Evolutionary conservation across 2,888 invertebrate genomes (phyloP), one percentile per base, ranked within the genome.

Genomic region (Lasioglossum malachurum): DNA sequence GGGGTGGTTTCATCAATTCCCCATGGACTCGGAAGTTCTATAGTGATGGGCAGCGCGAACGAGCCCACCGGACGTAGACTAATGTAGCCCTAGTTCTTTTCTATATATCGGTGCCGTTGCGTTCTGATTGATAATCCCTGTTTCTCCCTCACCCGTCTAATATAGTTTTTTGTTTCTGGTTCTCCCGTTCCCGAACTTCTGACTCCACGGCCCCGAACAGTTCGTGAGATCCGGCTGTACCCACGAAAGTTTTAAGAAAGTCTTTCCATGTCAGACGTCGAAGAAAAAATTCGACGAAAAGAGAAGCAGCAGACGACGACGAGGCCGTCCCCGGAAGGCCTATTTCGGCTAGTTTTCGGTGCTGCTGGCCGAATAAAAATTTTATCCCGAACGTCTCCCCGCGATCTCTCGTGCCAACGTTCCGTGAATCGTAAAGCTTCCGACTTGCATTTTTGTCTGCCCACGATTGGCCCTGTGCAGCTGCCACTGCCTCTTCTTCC

Each of bases 1-100:
- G 41, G 67, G 77, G 73, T 53, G 72, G 49, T 84, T 72, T n/a
- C 79, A 57, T 49, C 60, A 71, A 49, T 78, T 81, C 88, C 89
- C 78, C 14, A 44, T 84, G 87, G 89, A 86, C 82, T 75, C 75
- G 64, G 53, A 80, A 91, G 88, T 91, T 88, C 78, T 83, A 86
- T 81, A 76, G 91, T 92, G 93, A 94, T 93, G 93, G 93, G 91
- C 94, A 93, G 91, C 86, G 88, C 84, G 91, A 92, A 92, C 90
- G 92, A 93, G 93, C 89, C 92, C 92, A 83, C 85, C 79, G 87
- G 90, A 91, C 91, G 89, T 87, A 90, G 92, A 93, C 93, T 93
- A 92, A 94, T 94, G 87, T 79, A 83, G 72, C 83, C 82, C 19
- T 72, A 75, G 80, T 82, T 86, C 83, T 84, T 84, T 87, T 88